These are phyloP conservation scores for Lasioglossum morio DNA, from an alignment of 2,888 invertebrate species.

Conservation along the genomic window DNA sequence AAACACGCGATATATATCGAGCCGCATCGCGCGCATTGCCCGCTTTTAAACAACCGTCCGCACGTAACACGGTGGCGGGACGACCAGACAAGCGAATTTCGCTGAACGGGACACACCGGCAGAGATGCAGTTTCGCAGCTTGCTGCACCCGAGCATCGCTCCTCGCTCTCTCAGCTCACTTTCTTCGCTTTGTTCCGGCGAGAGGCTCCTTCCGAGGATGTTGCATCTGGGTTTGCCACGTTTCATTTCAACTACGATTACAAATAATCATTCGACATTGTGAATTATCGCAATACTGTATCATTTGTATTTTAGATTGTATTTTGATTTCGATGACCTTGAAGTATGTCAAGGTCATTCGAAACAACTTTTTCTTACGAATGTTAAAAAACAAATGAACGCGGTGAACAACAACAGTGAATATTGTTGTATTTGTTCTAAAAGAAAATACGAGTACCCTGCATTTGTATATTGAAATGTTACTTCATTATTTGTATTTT, in stretches of 20 bases:
- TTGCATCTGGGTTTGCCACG: not conserved
- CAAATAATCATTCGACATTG: not conserved
- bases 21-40: not conserved
- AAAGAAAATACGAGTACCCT: too few species aligned
- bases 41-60: constrained; percentile 50
- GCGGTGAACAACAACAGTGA: too few species aligned
- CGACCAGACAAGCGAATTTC: constrained; percentile 1
- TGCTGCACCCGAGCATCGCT: not conserved
- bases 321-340: not conserved
- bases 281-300: not conserved
- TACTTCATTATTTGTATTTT: too few species aligned
- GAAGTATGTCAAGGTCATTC: too few species aligned
- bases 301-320: not conserved
- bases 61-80: constrained; percentile 57
- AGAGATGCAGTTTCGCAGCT: constrained; percentile 1
- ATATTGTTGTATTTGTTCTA: too few species aligned
- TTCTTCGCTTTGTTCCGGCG: not conserved
- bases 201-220: not conserved
- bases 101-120: not conserved
- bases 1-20: constrained; percentile 65
- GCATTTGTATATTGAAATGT: too few species aligned
- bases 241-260: not conserved
- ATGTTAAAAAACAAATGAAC: too few species aligned
- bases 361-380: too few species aligned
- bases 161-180: not conserved